Base-by-base conservation (phyloP, 2,888 invertebrate species). In the Perizoma affinitatum region DNA sequence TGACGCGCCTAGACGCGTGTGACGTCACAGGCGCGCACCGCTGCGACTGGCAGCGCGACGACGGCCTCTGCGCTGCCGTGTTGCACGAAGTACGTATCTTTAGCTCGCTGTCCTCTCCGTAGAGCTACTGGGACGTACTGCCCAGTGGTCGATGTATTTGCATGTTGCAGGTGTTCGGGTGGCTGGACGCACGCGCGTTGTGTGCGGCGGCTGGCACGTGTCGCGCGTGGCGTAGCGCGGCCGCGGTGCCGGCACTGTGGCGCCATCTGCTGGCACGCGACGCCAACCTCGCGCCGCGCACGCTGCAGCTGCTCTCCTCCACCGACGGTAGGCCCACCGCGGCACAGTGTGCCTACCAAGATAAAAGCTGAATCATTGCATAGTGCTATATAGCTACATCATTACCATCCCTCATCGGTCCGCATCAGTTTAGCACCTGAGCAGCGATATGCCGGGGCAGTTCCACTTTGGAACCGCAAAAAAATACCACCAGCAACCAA, bases 151-250 rank as follows among this genome's bases (percentile, higher is more conserved):
- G 4, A 8, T 35, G 43, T 36, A 46, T 44, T 54, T 45, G 46
- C 22, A n/a, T n/a, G 69, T 61, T 61, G 41, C 72, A 70, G 67
- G 84, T 83, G 72, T 75, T 87, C 63, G 41, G 64, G 61, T 68
- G 78, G 77, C 75, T 84, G 65, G 38, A 34, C 3, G 81, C 72
- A 11, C 59, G 8, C 8, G 72, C 69, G 59, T 73, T 86, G 74
- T 75, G 82, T 71, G 71, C 71, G 56, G 82, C 79, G 47, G 80
- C 76, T 11, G 73, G 67, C 54, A 78, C 70, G 66, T 87, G 87
- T 61, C 76, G 79, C 59, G 76, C 77, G 38, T 88, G 88, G 87
- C 83, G 82, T 60, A 66, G 68, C 69, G 80, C 81, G 59, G 83
- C 86, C 60, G 69, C 66, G 55, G 76, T 68, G 46, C 75, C 71